These are phyloP conservation scores for Pachyseris speciosa DNA, from an alignment of 64 coral and sea anemone species.

Conservation along the genomic window DNA sequence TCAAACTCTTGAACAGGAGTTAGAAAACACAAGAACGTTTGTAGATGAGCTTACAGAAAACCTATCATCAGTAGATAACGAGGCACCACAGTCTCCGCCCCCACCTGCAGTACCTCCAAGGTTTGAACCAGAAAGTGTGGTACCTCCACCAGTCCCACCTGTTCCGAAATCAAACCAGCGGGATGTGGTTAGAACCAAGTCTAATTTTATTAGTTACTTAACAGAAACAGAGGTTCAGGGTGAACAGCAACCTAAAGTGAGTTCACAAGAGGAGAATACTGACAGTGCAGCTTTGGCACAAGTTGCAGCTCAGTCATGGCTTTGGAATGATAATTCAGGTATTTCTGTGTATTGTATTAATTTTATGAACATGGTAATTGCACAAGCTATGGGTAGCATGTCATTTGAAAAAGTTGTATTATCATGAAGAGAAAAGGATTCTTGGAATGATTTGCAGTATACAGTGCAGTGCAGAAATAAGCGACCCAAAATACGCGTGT, in stretches of 20 bases:
- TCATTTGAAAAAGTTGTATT: no score
- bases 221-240: slow-evolving; percentile 12
- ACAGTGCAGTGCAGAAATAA: no score
- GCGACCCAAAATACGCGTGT: no score
- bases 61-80: neutral
- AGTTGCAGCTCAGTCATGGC: slow-evolving; percentile 7
- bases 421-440: no score
- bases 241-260: slow-evolving; percentile 32
- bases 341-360: neutral
- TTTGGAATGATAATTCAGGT: slow-evolving; percentile 79
- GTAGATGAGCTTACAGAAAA: neutral
- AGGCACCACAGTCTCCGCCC: neutral
- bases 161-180: slow-evolving; percentile 20
- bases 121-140: slow-evolving; percentile 27
- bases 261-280: slow-evolving; percentile 45
- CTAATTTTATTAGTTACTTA: slow-evolving; percentile 73
- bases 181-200: slow-evolving; percentile 49
- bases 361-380: no score
- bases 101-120: slow-evolving; percentile 79
- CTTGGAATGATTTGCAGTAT: no score
- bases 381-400: no score
- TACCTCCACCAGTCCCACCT: slow-evolving; percentile 14
- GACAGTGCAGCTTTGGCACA: slow-evolving; percentile 40
- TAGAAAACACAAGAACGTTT: neutral
- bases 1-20: slow-evolving; percentile 32